phyloP scores from a whole-genome alignment of 2,888 invertebrate genomes.

The Cerceris rybyensis region DNA sequence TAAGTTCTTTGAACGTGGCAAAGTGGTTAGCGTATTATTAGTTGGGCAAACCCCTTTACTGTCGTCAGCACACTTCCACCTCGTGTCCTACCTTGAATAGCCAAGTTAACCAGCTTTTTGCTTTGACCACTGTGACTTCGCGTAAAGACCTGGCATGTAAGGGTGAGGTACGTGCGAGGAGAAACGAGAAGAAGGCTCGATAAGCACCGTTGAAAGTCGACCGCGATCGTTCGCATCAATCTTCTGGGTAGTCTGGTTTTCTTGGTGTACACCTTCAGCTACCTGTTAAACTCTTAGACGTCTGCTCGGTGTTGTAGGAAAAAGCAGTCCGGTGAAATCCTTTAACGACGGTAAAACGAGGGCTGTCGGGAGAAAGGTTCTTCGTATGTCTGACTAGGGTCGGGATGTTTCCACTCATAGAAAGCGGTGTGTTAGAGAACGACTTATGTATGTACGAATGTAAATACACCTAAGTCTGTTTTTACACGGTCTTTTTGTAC shows the following conservation, averaged over 20 bases:
- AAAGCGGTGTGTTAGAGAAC: background rate
- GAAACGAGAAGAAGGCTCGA: constrained; percentile 25
- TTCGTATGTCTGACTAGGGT: background rate
- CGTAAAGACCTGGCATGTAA: constrained; percentile 20
- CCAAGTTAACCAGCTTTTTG: constrained; percentile 43
- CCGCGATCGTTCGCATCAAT: constrained; percentile 56
- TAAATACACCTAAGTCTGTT: no score
- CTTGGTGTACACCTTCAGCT: background rate
- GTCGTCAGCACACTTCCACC: constrained; percentile 28
- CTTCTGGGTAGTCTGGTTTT: constrained; percentile 20
- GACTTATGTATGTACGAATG: background rate
- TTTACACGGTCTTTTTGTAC: no score
- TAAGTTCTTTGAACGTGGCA: constrained; percentile 35
- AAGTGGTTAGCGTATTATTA: constrained; percentile 47
- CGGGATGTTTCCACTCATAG: background rate
- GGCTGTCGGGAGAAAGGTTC: background rate
- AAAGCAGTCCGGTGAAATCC: background rate
- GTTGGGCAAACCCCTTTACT: constrained; percentile 43
- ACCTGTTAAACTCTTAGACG: constrained; percentile 25
- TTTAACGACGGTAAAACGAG: background rate
- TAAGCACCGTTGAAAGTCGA: constrained; percentile 35
- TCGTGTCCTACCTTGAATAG: constrained; percentile 38
- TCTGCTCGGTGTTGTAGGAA: background rate
- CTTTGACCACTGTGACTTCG: constrained; percentile 37
- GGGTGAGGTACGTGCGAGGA: background rate